Base-by-base conservation (phyloP, 2,113 vertebrate species). In the Poeciliopsis occidentalis region DNA sequence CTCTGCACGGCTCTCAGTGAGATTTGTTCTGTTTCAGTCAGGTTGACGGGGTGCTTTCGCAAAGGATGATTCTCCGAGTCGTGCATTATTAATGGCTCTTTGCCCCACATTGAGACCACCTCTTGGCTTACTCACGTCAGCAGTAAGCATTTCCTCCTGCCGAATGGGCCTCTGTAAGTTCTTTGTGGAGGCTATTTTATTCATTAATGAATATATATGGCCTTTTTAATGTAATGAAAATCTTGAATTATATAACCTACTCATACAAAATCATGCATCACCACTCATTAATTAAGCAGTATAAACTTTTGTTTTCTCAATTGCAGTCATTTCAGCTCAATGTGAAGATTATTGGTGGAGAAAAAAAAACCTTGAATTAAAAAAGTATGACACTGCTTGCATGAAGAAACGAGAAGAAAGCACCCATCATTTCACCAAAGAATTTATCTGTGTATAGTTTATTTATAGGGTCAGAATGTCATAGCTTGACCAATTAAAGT, bases 41-140 rank as follows among this genome's bases (percentile, higher is more conserved):
- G 41, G 73, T 64, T 64, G 57, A 75, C 63, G 1, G 22, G 32
- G 29, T 67, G 65, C 39, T 6, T 73, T 76, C 66, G 80, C 64
- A 31, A 29, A 44, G 39, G 34, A 65, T 29, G 57, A 66, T 60
- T 57, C 61, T 19, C 22, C 3, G 8, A 71, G 63, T 67, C 13
- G 39, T 84, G 73, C 71, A 74, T 89, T 71, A 85, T 63, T 89
- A 75, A 86, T 81, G 64, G n/a, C 75, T 70, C 73, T 78, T 63
- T 73, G 47, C 51, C 51, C 76, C 76, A 66, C 63, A 82, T 83
- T 24, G 60, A 62, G 72, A 75, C 74, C 74, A 44, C 72, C 73
- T 76, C 73, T 71, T 63, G n/a, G 47, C 47, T 47, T 29, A 26
- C 44, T 71, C 60, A 77, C 75, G 44, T 79, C 85, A 84, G 47